Conservation (phyloP, 2,888 invertebrate genomes). For the Acrocera orbiculus region DNA sequence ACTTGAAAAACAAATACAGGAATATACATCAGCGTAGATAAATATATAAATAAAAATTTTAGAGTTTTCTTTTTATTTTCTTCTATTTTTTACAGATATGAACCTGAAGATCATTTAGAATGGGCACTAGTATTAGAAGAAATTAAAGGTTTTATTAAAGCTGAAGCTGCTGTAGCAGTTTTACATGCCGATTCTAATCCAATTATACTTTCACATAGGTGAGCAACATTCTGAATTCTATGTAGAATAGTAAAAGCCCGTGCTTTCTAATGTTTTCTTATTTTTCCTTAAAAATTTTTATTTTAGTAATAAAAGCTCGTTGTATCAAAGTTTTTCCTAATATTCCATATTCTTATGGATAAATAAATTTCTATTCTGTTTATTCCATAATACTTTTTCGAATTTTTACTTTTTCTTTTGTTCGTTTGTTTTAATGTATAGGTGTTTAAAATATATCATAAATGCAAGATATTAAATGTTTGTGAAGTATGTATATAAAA, state of each 20-base stretch:
- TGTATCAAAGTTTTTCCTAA: conserved; percentile 4
- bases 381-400: too few species aligned
- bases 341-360: too few species aligned
- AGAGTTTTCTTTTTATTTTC: conserved; percentile 2
- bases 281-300: too few species aligned
- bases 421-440: too few species aligned
- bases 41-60: not conserved
- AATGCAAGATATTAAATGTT: too few species aligned
- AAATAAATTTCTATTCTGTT: too few species aligned
- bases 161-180: conserved; percentile 77
- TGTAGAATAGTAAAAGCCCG: conserved; percentile 25
- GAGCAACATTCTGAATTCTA: conserved; percentile 14
- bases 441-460: too few species aligned
- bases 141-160: conserved; percentile 85
- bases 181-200: conserved; percentile 74
- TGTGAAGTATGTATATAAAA: too few species aligned
- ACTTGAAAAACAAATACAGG: conserved; percentile 82
- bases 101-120: conserved; percentile 92
- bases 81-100: conserved; percentile 38
- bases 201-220: conserved; percentile 77
- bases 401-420: too few species aligned
- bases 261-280: conserved; percentile 27
- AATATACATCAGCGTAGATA: conserved; percentile 66
- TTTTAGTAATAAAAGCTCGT: conserved; percentile 7
- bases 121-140: conserved; percentile 91